Evolutionary conservation across 2,888 invertebrate species (phyloP).

Genomic region (Allolobophora icterica): DNA sequence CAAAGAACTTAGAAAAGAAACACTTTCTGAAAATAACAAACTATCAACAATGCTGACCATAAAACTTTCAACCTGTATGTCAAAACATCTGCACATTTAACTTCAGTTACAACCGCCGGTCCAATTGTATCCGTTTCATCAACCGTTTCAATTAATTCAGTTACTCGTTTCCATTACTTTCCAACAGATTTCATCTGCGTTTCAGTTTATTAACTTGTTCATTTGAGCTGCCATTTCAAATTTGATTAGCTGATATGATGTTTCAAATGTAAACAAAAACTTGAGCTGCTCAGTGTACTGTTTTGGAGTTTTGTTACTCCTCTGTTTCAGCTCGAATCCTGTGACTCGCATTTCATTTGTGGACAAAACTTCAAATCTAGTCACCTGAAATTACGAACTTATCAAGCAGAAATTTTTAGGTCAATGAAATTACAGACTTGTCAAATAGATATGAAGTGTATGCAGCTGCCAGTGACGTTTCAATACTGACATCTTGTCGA

Average conservation of each 20-base stretch:
- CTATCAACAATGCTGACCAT: not conserved
- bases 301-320: too few species aligned
- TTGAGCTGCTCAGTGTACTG: not conserved
- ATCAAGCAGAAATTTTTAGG: too few species aligned
- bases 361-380: not conserved
- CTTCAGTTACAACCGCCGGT: too few species aligned
- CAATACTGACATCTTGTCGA: too few species aligned
- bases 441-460: too few species aligned
- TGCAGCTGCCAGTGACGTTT: too few species aligned
- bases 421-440: not conserved
- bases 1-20: not conserved
- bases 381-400: not conserved
- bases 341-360: constrained; percentile 7
- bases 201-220: too few species aligned
- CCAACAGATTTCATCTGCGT: too few species aligned
- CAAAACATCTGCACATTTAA: too few species aligned
- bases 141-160: too few species aligned
- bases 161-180: not conserved
- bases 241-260: not conserved
- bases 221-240: not conserved
- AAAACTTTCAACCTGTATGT: not conserved
- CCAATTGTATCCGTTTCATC: not conserved
- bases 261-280: not conserved
- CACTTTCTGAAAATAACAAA: not conserved
- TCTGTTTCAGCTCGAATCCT: not conserved